Percentiles rank a stretch among this genome's conserved stretches.
These are phyloP conservation scores for Lepus europaeus DNA, from an alignment of 2,113 vertebrate species.

Conservation along the genomic window DNA sequence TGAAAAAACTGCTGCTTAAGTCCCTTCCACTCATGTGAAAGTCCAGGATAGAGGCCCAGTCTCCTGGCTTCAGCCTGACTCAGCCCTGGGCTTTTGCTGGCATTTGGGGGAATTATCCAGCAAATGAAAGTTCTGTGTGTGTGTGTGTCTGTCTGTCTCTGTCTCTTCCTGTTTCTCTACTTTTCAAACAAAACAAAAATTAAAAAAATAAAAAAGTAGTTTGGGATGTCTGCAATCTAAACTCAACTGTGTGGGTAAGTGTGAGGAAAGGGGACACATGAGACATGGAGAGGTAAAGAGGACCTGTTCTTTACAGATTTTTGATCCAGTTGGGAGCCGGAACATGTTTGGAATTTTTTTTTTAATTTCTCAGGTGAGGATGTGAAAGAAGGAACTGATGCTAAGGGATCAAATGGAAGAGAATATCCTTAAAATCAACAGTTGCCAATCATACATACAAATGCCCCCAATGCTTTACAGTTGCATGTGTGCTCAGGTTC, in stretches of 20 bases:
- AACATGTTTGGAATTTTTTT: not conserved
- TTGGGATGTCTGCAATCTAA: not conserved
- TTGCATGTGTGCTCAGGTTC: not conserved
- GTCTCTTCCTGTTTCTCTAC: no score
- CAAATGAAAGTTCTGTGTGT: no score
- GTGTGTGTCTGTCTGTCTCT: no score
- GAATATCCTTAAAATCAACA: not conserved
- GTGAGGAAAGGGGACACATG: accelerated
- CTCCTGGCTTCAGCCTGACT: no score
- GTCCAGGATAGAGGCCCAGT: no score
- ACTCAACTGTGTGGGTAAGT: not conserved
- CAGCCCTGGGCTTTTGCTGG: no score
- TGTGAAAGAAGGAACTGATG: not conserved
- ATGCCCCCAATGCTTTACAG: not conserved
- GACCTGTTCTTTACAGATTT: not conserved
- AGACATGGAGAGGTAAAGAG: not conserved
- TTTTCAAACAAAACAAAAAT: no score
- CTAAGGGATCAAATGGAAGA: not conserved
- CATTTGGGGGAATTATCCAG: no score
- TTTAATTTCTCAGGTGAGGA: not conserved
- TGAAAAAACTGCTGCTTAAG: no score
- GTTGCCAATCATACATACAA: not conserved
- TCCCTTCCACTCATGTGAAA: no score
- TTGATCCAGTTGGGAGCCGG: not conserved
- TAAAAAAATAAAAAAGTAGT: not conserved